Evolutionary conservation across 2,113 vertebrate genomes (phyloP).

Genomic region (Herpailurus yagouaroundi): DNA sequence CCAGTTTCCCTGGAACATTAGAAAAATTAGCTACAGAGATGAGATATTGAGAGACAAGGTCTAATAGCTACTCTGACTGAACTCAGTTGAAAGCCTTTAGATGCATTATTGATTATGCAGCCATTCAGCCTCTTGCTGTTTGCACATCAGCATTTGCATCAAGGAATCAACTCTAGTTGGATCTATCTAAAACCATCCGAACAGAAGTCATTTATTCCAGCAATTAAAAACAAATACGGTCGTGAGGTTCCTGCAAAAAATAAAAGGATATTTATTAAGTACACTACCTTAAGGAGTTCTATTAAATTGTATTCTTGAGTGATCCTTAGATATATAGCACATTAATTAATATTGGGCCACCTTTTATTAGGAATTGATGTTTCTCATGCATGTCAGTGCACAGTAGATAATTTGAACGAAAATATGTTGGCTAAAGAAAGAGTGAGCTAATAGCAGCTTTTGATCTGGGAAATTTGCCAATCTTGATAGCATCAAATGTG

Average conservation of each 20-base stretch:
- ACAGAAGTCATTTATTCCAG: constrained; percentile 79
- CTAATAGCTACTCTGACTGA: constrained; percentile 71
- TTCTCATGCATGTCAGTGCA: constrained; percentile 69
- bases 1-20: constrained; percentile 61
- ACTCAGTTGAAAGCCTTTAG: constrained; percentile 63
- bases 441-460: constrained; percentile 69
- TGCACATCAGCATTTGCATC: constrained; percentile 71
- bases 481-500: constrained; percentile 66
- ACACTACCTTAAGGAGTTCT: constrained; percentile 52
- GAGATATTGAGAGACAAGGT: constrained; percentile 67
- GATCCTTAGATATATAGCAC: constrained; percentile 71
- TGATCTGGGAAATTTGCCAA: constrained; percentile 78
- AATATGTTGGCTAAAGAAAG: constrained; percentile 67
- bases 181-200: constrained; percentile 75
- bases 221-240: constrained; percentile 82
- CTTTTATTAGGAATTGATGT: constrained; percentile 77
- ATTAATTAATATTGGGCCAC: constrained; percentile 70
- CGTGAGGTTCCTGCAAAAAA: constrained; percentile 63
- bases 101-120: constrained; percentile 81
- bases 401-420: constrained; percentile 64
- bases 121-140: constrained; percentile 61
- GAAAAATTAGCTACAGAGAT: constrained; percentile 78
- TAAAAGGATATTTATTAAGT: constrained; percentile 77
- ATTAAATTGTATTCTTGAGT: constrained; percentile 71
- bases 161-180: constrained; percentile 74